phyloP scores from a whole-genome alignment of 2,797 vertebrate genomes.

The Sebastes flavidus region DNA sequence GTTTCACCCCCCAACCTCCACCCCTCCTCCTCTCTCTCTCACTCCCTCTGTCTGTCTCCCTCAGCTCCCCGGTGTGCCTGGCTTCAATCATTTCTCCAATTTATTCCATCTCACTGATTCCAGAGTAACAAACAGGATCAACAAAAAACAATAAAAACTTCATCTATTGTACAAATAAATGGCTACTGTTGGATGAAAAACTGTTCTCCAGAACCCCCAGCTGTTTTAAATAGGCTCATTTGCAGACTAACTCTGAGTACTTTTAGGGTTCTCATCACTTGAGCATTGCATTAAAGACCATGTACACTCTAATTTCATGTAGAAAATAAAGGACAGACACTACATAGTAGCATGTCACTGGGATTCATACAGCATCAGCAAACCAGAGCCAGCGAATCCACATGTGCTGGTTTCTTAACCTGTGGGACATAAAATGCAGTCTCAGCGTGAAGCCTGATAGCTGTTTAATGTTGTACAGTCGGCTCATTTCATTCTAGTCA shows the following conservation, averaged over 20 bases:
- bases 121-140: slow-evolving; percentile 49
- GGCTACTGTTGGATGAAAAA: slow-evolving; percentile 35
- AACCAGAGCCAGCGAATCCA: slow-evolving; percentile 10
- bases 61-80: slow-evolving; percentile 60
- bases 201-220: neutral
- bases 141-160: slow-evolving; percentile 49
- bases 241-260: slow-evolving; percentile 4
- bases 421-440: slow-evolving; percentile 2
- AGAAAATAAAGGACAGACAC: neutral
- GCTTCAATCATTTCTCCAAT: slow-evolving; percentile 71
- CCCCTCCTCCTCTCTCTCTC: neutral
- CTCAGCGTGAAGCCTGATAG: slow-evolving; percentile 22
- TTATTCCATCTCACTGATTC: slow-evolving; percentile 63
- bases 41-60: slow-evolving; percentile 49
- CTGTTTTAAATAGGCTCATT: slow-evolving; percentile 26
- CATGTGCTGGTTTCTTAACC: slow-evolving; percentile 11
- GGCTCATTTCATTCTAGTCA: slow-evolving; percentile 44
- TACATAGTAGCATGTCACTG: neutral
- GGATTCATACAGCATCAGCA: neutral
- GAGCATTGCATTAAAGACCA: neutral
- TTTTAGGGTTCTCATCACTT: slow-evolving; percentile 5
- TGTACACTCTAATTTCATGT: neutral
- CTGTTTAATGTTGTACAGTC: slow-evolving; percentile 36
- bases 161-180: slow-evolving; percentile 44
- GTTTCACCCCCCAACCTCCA: slow-evolving; percentile 66